Evolutionary conservation across 2,113 vertebrate species (phyloP).

Genomic region (Diadophis punctatus): DNA sequence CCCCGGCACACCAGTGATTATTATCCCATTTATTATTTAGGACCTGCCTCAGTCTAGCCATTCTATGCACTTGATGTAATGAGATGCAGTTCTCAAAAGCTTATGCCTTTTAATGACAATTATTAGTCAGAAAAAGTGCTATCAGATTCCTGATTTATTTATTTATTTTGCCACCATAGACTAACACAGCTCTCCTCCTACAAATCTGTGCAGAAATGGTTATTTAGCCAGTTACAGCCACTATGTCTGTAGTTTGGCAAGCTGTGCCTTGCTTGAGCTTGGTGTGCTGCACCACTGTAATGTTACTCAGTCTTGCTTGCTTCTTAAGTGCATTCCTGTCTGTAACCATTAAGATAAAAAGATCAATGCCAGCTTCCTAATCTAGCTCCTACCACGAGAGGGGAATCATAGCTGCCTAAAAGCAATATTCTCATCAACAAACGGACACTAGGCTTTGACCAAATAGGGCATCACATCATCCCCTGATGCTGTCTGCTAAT

Average conservation of each 20-base stretch:
- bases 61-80: not conserved
- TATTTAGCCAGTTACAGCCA: not conserved
- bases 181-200: not conserved
- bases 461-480: not conserved
- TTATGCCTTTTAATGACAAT: not conserved
- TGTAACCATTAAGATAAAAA: not conserved
- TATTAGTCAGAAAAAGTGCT: not conserved
- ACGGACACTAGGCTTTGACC: not conserved
- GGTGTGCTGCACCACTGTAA: not conserved
- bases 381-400: not conserved
- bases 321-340: not conserved
- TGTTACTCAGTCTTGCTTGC: not conserved
- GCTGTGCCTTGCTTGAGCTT: not conserved
- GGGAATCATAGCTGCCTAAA: not conserved
- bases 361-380: not conserved
- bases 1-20: not conserved
- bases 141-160: not conserved
- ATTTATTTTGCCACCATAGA: not conserved
- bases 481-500: not conserved
- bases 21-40: not conserved
- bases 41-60: not conserved
- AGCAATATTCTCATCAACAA: not conserved
- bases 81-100: not conserved
- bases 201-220: not conserved
- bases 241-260: not conserved